Evolutionary conservation across 2,797 vertebrate genomes (phyloP), one percentile per base, ranked within the genome.

Genomic region (Glossophaga mutica): DNA sequence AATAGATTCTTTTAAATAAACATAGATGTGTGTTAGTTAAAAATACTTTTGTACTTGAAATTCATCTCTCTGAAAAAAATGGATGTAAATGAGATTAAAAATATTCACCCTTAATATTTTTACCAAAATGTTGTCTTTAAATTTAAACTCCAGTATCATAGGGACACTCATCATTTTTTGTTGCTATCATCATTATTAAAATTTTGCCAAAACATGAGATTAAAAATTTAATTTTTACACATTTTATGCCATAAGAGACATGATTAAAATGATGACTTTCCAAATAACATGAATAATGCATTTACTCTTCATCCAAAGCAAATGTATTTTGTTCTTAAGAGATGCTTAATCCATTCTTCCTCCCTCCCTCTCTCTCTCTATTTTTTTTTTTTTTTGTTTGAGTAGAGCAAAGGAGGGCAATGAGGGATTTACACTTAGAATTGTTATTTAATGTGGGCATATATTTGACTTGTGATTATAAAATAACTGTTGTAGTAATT

Each of bases 261-360:
- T 93, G 97, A 98, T 95, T 96, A 97, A 98, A 98, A 97, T 96
- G 94, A 97, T 82, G 97, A 97, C 73, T 94, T 97, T 52, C 81
- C 87, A 98, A 97, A 97, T 96, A 94, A 94, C 87, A 98, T 97
- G 95, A 98, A 98, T 98, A 97, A 98, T 97, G 83, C n/a, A 98
- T 98, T 92, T 87, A 21, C 34, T 91, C 68, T 95, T 97, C 95
- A 98, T 97, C 86, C 93, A 90, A 89, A 97, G 96, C 94, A 97
- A 98, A 96, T 93, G 48, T 22, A 83, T 84, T 97, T 98, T 96
- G 93, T 70, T 98, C 97, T 89, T 97, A 93, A 96, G 95, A 97
- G 94, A 98, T 89, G 78, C 95, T 97, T 98, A 98, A 98, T 97
- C 97, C 94, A 96, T 94, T 95, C 70, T 48, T 87, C 96, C 59